phyloP scores from a whole-genome alignment of 2,113 vertebrate species.

The Cervus canadensis region DNA sequence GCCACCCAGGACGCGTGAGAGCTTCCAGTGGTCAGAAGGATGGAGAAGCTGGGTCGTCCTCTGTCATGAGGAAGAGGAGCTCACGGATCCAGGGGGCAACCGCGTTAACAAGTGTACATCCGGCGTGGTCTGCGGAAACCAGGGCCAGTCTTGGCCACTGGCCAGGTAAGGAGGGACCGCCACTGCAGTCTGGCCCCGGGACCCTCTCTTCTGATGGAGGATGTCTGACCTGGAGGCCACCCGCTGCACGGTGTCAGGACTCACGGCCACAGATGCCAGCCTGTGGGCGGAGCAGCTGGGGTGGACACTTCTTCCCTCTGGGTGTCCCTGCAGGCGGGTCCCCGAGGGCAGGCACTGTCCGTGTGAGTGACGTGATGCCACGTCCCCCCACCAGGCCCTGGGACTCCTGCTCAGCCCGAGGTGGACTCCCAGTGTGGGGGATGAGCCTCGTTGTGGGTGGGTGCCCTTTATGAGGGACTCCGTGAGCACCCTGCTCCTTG shows the following conservation, averaged over 20 bases:
- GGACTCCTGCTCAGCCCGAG: not conserved
- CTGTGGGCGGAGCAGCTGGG: not conserved
- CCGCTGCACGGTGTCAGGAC: fast-evolving
- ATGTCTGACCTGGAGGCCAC: fast-evolving
- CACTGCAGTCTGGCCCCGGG: fast-evolving
- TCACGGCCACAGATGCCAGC: fast-evolving
- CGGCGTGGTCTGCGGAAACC: fast-evolving
- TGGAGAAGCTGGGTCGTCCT: not conserved
- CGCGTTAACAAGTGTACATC: fast-evolving
- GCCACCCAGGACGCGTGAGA: fast-evolving
- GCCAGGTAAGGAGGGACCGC: not conserved
- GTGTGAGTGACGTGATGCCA: not conserved
- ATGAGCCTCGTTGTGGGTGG: fast-evolving
- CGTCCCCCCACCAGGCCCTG: fast-evolving
- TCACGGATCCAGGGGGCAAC: not conserved
- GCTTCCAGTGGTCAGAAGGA: not conserved
- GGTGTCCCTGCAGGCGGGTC: not conserved
- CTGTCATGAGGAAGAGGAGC: not conserved
- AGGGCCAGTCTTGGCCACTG: not conserved
- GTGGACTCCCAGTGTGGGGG: fast-evolving
- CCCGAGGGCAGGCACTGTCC: not conserved
- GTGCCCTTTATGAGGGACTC: not conserved
- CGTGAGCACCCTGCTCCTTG: fast-evolving
- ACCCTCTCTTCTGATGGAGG: fast-evolving
- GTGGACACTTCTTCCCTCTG: not conserved